Evolutionary conservation across 2,888 invertebrate species (phyloP), one percentile per base, ranked within the genome.

Genomic region (Coleophora flavipennella): DNA sequence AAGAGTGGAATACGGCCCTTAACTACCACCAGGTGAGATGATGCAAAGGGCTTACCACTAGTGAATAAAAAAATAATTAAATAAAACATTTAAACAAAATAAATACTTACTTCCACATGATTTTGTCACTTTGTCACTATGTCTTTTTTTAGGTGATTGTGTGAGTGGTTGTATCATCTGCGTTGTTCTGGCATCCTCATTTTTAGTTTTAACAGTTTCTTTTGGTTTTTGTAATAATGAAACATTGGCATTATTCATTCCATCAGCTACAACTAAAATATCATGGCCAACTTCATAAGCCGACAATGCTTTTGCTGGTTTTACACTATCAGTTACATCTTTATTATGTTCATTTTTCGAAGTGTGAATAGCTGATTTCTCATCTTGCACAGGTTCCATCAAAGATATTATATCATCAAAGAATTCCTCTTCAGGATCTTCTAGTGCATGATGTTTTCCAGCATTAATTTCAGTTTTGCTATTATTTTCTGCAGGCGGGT

Each of bases 81-180:
- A 6, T 20, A 20, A 3, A 3, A 14, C 13, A n/a, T 27, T 29
- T 33, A 12, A 35, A 41, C 6, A 44, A 39, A 26, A 13, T 20
- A 37, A 14, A 13, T 37, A 53, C 73, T 64, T 65, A 74, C 74
- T 51, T 48, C 61, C 58, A 31, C 45, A 39, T 20, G 42, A 35
- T 39, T 27, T n/a, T 33, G 51, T n/a, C n/a, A n/a, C n/a, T n/a
- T n/a, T n/a, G n/a, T 20, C 3, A 20, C 3, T 20, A 20, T 53
- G 36, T 58, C 55, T 72, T 39, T 45, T 52, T 52, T 51, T 66
- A 33, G 55, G 43, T 37, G 54, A 29, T 8, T 65, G 57, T n/a
- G 51, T 43, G 27, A 60, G 57, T 31, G 77, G 66, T 39, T 67
- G 61, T 49, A 76, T 76, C 45, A 77, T 56, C 57, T 70, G 69